Conservation (phyloP, 2,797 vertebrate genomes). For the Sparus aurata region DNA sequence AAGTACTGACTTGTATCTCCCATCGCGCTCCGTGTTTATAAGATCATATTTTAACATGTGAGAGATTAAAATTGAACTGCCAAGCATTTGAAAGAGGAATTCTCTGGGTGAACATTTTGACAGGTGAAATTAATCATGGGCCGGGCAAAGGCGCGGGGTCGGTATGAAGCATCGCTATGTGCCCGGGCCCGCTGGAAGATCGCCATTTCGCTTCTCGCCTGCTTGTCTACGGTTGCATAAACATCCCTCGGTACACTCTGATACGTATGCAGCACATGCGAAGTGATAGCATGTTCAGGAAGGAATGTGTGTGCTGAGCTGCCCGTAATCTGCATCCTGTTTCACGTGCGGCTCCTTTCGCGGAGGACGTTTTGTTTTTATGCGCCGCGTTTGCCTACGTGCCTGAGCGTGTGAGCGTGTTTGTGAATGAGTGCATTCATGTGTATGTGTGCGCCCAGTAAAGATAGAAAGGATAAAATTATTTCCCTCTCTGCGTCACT, state of each 20-base stretch:
- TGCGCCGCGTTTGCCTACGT: slow-evolving; percentile 31
- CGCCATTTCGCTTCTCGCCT: slow-evolving; percentile 70
- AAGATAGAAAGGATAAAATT: slow-evolving; percentile 50
- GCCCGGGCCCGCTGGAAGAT: slow-evolving; percentile 62
- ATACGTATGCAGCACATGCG: slow-evolving; percentile 52
- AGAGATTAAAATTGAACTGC: slow-evolving; percentile 68
- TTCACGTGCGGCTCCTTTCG: slow-evolving; percentile 43
- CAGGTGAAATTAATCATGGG: slow-evolving; percentile 80
- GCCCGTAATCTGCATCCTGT: slow-evolving; percentile 35
- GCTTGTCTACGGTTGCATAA: slow-evolving; percentile 73
- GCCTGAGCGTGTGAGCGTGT: slow-evolving; percentile 6
- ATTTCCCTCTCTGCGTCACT: slow-evolving; percentile 42
- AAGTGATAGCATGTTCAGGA: slow-evolving; percentile 63
- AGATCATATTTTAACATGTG: slow-evolving; percentile 52
- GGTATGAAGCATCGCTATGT: slow-evolving; percentile 69
- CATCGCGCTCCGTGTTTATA: slow-evolving; percentile 46
- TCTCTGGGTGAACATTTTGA: slow-evolving; percentile 74
- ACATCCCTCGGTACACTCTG: slow-evolving; percentile 59
- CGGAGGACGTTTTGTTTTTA: slow-evolving; percentile 16
- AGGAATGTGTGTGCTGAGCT: slow-evolving; percentile 60
- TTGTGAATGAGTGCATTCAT: slow-evolving; percentile 67
- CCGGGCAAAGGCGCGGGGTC: slow-evolving; percentile 45
- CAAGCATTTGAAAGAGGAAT: slow-evolving; percentile 68
- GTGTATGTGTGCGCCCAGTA: slow-evolving; percentile 27
- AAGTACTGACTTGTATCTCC: slow-evolving; percentile 49